Base-by-base conservation (phyloP, 2,888 invertebrate genomes). In the Eupithecia centaureata region DNA sequence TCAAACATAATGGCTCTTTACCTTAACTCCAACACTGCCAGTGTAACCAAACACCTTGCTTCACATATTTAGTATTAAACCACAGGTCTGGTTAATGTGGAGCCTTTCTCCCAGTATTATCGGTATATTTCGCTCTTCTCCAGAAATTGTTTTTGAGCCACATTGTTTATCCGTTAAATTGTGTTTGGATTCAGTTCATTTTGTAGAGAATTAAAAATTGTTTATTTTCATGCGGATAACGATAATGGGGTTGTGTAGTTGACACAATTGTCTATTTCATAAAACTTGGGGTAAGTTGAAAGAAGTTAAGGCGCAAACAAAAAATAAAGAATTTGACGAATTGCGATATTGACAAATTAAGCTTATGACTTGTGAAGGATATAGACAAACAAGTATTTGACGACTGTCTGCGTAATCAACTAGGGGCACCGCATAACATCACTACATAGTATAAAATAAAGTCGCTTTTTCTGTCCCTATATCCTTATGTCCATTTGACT, bases 71-170 rank as follows among this genome's bases (percentile, higher is more conserved):
- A 13, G 18, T 0, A n/a, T 12, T 0, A 8, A 10, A 10, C 42
- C 15, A 22, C 35, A 38, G 69, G 18, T 69, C 65, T 38, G n/a
- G 2, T 5, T 47, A 61, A 1, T 13, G n/a, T 66, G 66, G 69
- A 27, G 59, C 10, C 18, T 8, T 54, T 58, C 56, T 61, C 28
- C 12, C 18, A 10, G 52, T 61, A 63, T 63, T 63, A 65, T 69
- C 65, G 69, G 60, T 57, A 61, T 52, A 61, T 63, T 57, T 57
- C 15, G 63, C 66, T 35, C 60, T 38, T 68, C 61, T 30, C 51
- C 25, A 61, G 70, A 70, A 66, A 70, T 70, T 70, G 70, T 70
- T 70, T 69, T 66, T 32, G 56, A 70, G 70, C 70, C 66, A 61
- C 70, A 66, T 61, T 67, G 70, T 70, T 70, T 63, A 66, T 67